Evolutionary conservation across 2,113 vertebrate species (phyloP), one percentile per base, ranked within the genome.

Genomic region (Cichladusa arquata): DNA sequence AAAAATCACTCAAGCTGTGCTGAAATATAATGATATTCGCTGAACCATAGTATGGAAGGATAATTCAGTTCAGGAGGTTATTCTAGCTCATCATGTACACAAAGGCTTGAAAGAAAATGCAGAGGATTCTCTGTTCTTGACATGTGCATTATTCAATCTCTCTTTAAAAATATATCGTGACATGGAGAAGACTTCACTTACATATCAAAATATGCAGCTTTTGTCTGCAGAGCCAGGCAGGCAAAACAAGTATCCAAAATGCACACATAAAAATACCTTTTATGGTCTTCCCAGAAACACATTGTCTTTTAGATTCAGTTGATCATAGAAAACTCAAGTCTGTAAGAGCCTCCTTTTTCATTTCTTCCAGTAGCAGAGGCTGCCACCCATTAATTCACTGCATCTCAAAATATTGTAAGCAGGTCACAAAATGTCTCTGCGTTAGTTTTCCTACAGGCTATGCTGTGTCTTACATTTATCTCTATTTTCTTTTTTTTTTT

Each of bases 11-110:
- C 98, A 98, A 97, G 98, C 98, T 98, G 97, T 98, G 97, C 97
- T 97, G 96, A 98, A 98, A 98, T 98, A 98, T 98, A 98, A 98
- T 98, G 97, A 97, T 97, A 98, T 97, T 98, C 97, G 93, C 96
- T 98, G 98, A 98, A 98, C 98, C 98, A 95, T 98, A 92, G 94
- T 93, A 94, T 94, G 80, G 97, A 98, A 96, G 97, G 97, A 98
- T 98, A 98, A 98, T 98, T 98, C 97, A 97, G 98, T 98, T 98
- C 98, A 98, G 93, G 71, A 98, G 98, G 98, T 98, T 98, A 98
- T 98, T 98, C 97, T 97, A 97, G 96, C 98, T 98, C 97, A 97
- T 98, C 98, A 97, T 98, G 95, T 97, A 98, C 97, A 98, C 97
- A 98, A 98, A 98, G 90, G 95, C 98, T 97, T 98, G 96, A 97